Conservation (phyloP, 2,113 vertebrate genomes). For the Tachuris rubrigastra region DNA sequence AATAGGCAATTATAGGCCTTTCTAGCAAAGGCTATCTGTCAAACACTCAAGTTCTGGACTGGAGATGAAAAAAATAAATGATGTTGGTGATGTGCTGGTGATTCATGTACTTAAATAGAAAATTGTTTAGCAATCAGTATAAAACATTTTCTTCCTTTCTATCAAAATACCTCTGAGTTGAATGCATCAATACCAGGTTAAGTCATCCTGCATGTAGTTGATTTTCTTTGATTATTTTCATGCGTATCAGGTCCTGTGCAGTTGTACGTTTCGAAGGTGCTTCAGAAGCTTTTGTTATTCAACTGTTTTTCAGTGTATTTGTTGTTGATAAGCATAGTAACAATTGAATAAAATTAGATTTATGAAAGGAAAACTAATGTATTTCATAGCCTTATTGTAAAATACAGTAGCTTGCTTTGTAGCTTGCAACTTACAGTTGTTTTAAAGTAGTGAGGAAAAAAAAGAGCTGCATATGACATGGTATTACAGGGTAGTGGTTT, state of each 20-base stretch:
- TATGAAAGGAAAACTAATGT: background rate
- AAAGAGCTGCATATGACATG: background rate
- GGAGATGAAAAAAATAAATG: background rate
- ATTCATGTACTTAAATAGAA: background rate
- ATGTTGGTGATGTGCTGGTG: background rate
- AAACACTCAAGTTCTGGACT: background rate
- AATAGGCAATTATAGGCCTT: background rate
- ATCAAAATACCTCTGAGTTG: background rate
- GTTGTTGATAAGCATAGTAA: background rate
- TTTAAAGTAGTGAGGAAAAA: background rate
- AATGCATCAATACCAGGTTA: background rate
- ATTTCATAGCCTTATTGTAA: background rate
- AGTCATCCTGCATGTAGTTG: background rate
- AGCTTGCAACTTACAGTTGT: background rate
- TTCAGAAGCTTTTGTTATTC: background rate
- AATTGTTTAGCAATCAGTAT: background rate
- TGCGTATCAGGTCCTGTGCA: background rate
- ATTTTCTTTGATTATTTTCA: background rate
- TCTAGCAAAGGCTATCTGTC: background rate
- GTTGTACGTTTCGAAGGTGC: background rate
- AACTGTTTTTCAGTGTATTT: background rate
- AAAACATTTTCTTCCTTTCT: background rate
- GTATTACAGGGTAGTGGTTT: background rate
- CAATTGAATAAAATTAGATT: background rate
- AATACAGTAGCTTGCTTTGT: background rate